Percentiles rank a stretch among this genome's conserved stretches.
These are phyloP conservation scores for Cynodonichthys magdalenae DNA, from an alignment of 2,797 vertebrate genomes.

Conservation along the genomic window DNA sequence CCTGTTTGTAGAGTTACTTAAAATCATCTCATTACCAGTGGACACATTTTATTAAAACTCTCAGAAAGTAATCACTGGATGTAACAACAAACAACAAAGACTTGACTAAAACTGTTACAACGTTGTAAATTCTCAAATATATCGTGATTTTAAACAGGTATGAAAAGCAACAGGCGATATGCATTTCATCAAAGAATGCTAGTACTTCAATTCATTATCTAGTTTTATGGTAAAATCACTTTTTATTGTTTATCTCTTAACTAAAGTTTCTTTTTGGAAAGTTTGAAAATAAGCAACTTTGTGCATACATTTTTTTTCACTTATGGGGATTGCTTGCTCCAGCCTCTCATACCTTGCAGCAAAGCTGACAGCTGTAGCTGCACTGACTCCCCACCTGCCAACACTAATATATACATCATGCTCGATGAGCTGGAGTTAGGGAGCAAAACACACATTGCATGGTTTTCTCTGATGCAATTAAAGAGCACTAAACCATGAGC, in stretches of 20 bases:
- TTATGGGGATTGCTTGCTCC: slow-evolving; percentile 30
- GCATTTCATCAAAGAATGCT: no score
- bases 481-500: slow-evolving; percentile 66
- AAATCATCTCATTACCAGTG: no score
- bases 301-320: slow-evolving; percentile 14
- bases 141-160: no score
- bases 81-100: no score
- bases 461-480: slow-evolving; percentile 74
- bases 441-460: slow-evolving; percentile 66
- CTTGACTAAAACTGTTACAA: no score
- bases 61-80: no score
- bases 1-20: no score
- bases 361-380: slow-evolving; percentile 57
- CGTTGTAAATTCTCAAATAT: no score
- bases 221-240: slow-evolving; percentile 4
- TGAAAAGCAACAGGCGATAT: no score
- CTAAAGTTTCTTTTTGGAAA: neutral
- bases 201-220: neutral
- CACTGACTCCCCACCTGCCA: slow-evolving; percentile 52
- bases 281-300: slow-evolving; percentile 1
- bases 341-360: slow-evolving; percentile 39
- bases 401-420: slow-evolving; percentile 72
- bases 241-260: slow-evolving; percentile 3
- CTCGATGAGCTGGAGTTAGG: slow-evolving; percentile 58
- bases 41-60: no score